These are phyloP conservation scores for Himalopsyche phryganea DNA, from an alignment of 1,140 invertebrate species.

Conservation along the genomic window DNA sequence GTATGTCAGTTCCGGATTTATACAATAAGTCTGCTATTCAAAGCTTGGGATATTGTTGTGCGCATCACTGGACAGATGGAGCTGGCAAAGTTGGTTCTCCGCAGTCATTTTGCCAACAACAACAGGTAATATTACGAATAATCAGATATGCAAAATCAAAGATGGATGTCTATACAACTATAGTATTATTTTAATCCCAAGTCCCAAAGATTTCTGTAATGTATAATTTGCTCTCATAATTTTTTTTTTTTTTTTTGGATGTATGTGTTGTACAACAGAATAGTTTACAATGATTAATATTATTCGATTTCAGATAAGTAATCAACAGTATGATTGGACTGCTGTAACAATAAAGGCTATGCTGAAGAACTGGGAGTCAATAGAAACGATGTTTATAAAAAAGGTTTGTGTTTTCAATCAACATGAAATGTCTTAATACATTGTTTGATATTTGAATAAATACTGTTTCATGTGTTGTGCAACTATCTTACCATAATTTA, in stretches of 20 bases:
- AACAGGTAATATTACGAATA: slow-evolving; percentile 41
- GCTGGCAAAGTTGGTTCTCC: slow-evolving; percentile 47
- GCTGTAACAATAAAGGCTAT: slow-evolving; percentile 47
- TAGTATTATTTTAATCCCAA: too few species aligned
- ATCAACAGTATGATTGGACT: slow-evolving; percentile 49
- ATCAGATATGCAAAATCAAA: too few species aligned
- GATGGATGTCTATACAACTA: too few species aligned
- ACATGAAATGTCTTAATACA: not conserved
- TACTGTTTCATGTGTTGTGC: too few species aligned
- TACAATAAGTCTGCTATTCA: slow-evolving; percentile 41
- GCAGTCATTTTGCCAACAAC: slow-evolving; percentile 45
- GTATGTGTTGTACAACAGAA: too few species aligned
- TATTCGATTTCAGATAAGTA: slow-evolving; percentile 42
- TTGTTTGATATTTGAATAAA: not conserved
- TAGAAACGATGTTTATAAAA: slow-evolving; percentile 49
- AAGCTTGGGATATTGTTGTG: slow-evolving; percentile 43
- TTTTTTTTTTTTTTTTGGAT: too few species aligned
- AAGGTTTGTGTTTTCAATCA: slow-evolving; percentile 38
- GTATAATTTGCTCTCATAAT: too few species aligned
- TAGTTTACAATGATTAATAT: too few species aligned
- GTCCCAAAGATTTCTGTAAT: too few species aligned
- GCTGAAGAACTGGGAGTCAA: slow-evolving; percentile 46
- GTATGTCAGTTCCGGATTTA: slow-evolving; percentile 38
- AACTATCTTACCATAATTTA: too few species aligned
- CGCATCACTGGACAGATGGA: slow-evolving; percentile 43